These are phyloP conservation scores for Nezara viridula DNA, from an alignment of 2,888 invertebrate species.

Conservation along the genomic window DNA sequence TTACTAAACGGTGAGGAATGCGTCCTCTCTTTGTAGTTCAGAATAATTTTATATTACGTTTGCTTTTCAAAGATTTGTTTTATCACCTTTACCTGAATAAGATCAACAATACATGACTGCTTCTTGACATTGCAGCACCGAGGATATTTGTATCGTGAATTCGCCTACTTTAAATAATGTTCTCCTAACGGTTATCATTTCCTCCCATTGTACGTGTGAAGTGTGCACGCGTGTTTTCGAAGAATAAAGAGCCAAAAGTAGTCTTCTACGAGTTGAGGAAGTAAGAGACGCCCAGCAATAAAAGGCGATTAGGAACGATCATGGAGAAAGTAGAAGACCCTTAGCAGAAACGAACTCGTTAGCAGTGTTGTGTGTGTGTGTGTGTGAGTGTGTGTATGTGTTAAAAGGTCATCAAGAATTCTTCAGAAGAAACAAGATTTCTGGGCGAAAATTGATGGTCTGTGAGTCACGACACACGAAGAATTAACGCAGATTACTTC, in stretches of 20 bases:
- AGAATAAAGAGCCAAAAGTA: background rate
- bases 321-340: background rate
- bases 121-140: too few species aligned
- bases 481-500: background rate
- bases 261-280: background rate
- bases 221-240: background rate
- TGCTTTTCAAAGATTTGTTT: too few species aligned
- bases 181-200: background rate
- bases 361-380: background rate
- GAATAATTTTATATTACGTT: too few species aligned
- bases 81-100: too few species aligned
- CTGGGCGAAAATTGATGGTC: background rate
- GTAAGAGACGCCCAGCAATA: background rate
- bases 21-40: too few species aligned
- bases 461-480: background rate
- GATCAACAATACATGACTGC: background rate
- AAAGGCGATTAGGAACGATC: background rate
- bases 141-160: background rate
- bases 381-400: background rate
- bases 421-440: background rate
- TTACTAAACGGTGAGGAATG: too few species aligned
- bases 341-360: background rate
- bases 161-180: background rate
- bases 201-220: background rate
- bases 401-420: background rate